phyloP scores from a whole-genome alignment of 1,140 invertebrate genomes.

The Radopholus similis region DNA sequence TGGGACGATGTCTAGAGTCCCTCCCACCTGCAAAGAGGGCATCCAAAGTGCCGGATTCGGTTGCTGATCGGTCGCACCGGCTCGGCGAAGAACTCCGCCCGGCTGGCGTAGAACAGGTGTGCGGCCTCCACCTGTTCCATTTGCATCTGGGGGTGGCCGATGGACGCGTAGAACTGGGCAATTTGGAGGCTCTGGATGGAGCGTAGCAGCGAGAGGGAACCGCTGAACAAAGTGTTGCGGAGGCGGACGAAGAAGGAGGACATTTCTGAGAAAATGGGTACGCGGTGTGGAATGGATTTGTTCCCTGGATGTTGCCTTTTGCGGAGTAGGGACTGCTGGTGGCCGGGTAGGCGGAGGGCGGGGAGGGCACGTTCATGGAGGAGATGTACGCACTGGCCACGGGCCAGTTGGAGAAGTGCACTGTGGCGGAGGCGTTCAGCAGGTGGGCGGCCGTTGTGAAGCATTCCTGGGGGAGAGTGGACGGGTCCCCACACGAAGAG shows the following conservation, averaged over 20 bases:
- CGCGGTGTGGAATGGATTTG: neutral
- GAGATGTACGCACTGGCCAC: constrained; percentile 52
- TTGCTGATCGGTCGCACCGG: constrained; percentile 49
- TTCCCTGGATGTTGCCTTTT: neutral
- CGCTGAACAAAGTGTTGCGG: constrained; percentile 42
- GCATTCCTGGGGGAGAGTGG: constrained; percentile 40
- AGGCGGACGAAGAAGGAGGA: constrained; percentile 19
- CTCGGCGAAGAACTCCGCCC: constrained; percentile 51
- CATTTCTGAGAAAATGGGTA: neutral
- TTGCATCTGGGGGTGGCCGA: constrained; percentile 44
- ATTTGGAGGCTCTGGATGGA: constrained; percentile 38
- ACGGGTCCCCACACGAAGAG: neutral
- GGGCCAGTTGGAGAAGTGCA: constrained; percentile 57
- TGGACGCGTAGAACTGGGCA: constrained; percentile 30
- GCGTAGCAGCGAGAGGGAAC: constrained; percentile 38
- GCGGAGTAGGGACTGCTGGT: constrained; percentile 42
- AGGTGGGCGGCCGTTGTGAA: constrained; percentile 39
- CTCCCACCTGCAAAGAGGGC: constrained; percentile 43
- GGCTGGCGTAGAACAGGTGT: constrained; percentile 53
- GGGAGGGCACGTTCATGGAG: constrained; percentile 47
- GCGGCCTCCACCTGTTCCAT: constrained; percentile 42
- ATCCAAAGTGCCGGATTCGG: constrained; percentile 55
- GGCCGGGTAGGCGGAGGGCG: constrained; percentile 39
- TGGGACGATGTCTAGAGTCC: too few relatives aligned
- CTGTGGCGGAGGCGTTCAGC: constrained; percentile 42